Base-by-base conservation (phyloP, 1,140 invertebrate species). In the Lucilia cuprina region DNA sequence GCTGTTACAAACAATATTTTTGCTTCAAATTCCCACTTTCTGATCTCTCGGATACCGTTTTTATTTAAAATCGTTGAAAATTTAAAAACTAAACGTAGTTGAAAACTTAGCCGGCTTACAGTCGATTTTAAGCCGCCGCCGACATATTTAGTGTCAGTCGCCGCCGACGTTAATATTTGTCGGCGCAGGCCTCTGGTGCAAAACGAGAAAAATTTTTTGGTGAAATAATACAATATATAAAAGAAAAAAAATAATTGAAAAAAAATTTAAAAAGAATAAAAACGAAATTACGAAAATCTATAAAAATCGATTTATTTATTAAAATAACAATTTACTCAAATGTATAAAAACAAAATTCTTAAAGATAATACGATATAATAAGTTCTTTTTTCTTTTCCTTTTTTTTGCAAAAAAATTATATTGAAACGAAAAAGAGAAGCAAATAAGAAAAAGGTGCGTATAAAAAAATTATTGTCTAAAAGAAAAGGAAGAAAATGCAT, bases 181-280 rank as follows among this genome's bases (percentile, higher is more conserved):
- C n/a, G n/a, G n/a, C n/a, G n/a, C n/a, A n/a, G n/a, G n/a, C n/a
- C n/a, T n/a, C n/a, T n/a, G n/a, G 75, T 41, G 47, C 75, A 35
- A 78, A 78, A 78, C 47, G 34, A 78, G 34, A 78, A 78, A 41
- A 35, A 35, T 49, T 41, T 30, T 30, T 78, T 78, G 17, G 47
- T 78, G 34, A 78, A 78, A 78, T 49, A n/a, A 78, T 78, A 77
- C 41, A 78, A 78, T 35, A 78, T 35, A 41, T 41, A 41, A 41
- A 41, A 41, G 41, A n/a, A 41, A 78, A 78, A 78, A 78, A 30
- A 30, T 78, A n/a, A 78, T 49, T 41, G 35, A 78, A 41, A 78
- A 78, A 78, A 41, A 77, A 8, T 41, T 41, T n/a, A n/a, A 41
- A 41, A 8, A 4, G 0, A 35, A 5, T 35, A 78, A 78, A 78